These are phyloP conservation scores for Cheilosia grossa DNA, from an alignment of 2,888 invertebrate species.

Conservation along the genomic window DNA sequence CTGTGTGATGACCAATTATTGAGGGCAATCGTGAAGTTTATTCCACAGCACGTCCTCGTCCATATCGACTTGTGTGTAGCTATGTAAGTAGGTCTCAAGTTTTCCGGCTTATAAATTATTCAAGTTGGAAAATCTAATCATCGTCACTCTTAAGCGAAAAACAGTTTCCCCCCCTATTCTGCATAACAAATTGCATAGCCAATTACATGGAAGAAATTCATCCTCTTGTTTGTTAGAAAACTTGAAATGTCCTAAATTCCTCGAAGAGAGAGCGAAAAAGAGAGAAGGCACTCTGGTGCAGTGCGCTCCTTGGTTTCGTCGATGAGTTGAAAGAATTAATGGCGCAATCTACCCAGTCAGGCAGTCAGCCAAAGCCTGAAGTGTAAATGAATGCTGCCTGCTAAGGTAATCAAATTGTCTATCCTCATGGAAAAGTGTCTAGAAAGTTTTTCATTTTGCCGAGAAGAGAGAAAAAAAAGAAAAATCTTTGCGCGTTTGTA, in stretches of 20 bases:
- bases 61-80: background rate
- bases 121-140: conserved; percentile 40
- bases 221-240: conserved; percentile 9
- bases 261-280: background rate
- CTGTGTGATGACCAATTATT: conserved; percentile 9
- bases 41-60: conserved; percentile 31
- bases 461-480: background rate
- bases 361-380: conserved; percentile 33
- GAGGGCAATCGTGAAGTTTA: conserved; percentile 12
- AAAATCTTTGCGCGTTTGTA: conserved; percentile 34
- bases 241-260: conserved; percentile 31
- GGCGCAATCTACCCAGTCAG: background rate
- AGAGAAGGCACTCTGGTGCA: background rate
- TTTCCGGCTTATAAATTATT: conserved; percentile 26
- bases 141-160: conserved; percentile 32
- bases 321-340: conserved; percentile 11
- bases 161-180: background rate
- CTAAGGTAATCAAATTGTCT: conserved; percentile 39
- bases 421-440: conserved; percentile 22
- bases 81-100: background rate
- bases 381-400: conserved; percentile 52
- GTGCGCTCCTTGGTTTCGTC: conserved; percentile 27
- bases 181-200: conserved; percentile 34
- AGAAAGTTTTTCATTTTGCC: conserved; percentile 29
- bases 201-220: conserved; percentile 35